phyloP scores from a whole-genome alignment of 2,113 vertebrate genomes.

The Hemibagrus wyckioides region DNA sequence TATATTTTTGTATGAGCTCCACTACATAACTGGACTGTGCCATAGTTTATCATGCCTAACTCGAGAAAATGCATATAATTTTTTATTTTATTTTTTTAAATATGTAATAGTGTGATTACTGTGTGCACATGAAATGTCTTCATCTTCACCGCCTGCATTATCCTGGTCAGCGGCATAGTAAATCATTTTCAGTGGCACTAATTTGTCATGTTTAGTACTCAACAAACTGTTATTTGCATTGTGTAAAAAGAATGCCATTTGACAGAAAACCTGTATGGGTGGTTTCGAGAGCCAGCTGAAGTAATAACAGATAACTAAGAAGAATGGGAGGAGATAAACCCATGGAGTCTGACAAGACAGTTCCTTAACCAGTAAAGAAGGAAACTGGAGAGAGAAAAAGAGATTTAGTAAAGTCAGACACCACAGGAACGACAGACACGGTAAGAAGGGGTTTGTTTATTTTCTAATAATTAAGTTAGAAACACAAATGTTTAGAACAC shows the following conservation, averaged over 20 bases:
- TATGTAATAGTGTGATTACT: not conserved
- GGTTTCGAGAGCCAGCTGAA: conserved; percentile 6
- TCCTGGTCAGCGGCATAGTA: not conserved
- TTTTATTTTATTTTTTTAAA: too few relatives aligned
- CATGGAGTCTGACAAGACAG: not conserved
- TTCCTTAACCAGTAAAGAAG: not conserved
- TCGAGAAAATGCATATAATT: not conserved
- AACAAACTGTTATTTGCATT: not conserved
- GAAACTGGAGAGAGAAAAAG: not conserved
- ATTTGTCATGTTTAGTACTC: not conserved
- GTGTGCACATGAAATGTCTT: not conserved
- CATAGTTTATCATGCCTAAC: not conserved
- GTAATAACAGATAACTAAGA: not conserved
- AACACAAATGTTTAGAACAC: not conserved
- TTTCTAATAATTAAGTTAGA: not conserved
- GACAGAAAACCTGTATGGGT: conserved; percentile 36
- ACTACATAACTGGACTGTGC: not conserved
- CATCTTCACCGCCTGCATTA: not conserved
- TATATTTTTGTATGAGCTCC: not conserved
- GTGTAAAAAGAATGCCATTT: not conserved
- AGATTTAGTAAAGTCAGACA: conserved; percentile 1
- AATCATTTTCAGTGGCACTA: not conserved
- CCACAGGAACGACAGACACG: conserved; percentile 24
- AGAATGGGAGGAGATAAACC: not conserved
- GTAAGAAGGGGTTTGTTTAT: conserved; percentile 17